Conservation (phyloP, 2,797 vertebrate genomes). For the Enteromius argenteus region DNA sequence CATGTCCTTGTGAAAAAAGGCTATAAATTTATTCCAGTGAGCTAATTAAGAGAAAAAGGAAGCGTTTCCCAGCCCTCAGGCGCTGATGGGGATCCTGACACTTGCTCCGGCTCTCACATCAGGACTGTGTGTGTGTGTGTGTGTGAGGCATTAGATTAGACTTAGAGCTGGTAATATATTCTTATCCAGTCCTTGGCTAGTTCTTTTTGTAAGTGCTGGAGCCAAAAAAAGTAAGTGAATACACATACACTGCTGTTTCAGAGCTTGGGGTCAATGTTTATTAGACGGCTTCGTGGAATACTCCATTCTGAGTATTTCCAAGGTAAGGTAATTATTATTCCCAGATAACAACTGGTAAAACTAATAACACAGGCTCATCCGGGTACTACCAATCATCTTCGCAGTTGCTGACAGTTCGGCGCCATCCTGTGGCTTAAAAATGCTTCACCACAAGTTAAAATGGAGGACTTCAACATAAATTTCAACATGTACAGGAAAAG, state of each 20-base stretch:
- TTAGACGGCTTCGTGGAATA: no score
- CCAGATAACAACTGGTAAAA: no score
- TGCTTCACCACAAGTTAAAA: no score
- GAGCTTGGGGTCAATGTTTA: neutral
- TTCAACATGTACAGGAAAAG: no score
- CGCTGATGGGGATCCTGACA: slow-evolving; percentile 37
- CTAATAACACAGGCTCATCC: no score
- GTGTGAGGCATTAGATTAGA: neutral
- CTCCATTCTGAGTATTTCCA: no score
- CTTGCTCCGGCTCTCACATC: slow-evolving; percentile 13
- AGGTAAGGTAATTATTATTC: no score
- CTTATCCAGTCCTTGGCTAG: neutral
- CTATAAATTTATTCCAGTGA: slow-evolving; percentile 37
- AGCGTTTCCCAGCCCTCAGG: slow-evolving; percentile 31
- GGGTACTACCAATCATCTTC: no score
- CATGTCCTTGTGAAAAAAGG: slow-evolving; percentile 23
- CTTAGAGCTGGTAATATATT: neutral
- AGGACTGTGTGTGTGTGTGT: neutral
- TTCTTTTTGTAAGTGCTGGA: neutral
- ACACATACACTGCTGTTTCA: neutral
- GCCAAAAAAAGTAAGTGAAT: neutral
- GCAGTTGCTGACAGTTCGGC: no score
- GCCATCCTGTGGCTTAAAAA: no score
- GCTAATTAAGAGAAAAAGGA: slow-evolving; percentile 51
- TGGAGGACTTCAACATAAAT: no score